These are phyloP conservation scores for Macropis europaea DNA, from an alignment of 2,888 invertebrate genomes.

Conservation along the genomic window DNA sequence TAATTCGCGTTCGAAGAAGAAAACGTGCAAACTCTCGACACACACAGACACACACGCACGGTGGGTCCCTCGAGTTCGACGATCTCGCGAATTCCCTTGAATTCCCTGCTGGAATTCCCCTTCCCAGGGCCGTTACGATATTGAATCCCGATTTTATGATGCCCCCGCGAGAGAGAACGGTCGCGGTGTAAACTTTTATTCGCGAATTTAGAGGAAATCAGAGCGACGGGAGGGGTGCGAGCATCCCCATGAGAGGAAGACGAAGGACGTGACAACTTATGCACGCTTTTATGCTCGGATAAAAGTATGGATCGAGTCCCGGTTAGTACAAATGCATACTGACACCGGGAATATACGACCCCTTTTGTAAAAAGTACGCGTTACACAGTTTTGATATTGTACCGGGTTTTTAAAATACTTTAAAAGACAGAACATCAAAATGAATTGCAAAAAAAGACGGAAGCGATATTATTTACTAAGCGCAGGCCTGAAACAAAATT, in stretches of 20 bases:
- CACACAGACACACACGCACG: too few species aligned
- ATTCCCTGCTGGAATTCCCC: too few species aligned
- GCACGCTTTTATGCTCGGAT: slow-evolving; percentile 49
- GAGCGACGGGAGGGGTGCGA: slow-evolving; percentile 5
- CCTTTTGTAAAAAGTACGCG: neutral
- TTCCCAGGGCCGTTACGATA: slow-evolving; percentile 19
- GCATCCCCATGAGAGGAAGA: slow-evolving; percentile 18
- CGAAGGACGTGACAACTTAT: slow-evolving; percentile 39
- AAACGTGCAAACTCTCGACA: too few species aligned
- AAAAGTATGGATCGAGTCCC: slow-evolving; percentile 52
- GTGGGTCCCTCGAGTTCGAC: too few species aligned
- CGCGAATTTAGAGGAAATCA: slow-evolving; percentile 77
- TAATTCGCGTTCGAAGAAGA: too few species aligned
- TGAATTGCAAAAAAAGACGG: too few species aligned
- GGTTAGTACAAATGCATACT: slow-evolving; percentile 41
- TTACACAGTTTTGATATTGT: slow-evolving; percentile 2
- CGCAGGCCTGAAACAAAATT: too few species aligned
- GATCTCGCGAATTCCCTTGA: too few species aligned
- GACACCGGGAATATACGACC: slow-evolving; percentile 8
- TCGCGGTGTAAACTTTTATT: slow-evolving; percentile 79
- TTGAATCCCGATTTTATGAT: slow-evolving; percentile 55
- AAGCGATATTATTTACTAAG: too few species aligned
- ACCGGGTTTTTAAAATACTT: too few species aligned
- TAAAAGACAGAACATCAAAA: too few species aligned
- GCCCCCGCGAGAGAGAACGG: slow-evolving; percentile 44